Evolutionary conservation across 2,797 vertebrate genomes (phyloP).

Genomic region (Enteromius paludinosus): DNA sequence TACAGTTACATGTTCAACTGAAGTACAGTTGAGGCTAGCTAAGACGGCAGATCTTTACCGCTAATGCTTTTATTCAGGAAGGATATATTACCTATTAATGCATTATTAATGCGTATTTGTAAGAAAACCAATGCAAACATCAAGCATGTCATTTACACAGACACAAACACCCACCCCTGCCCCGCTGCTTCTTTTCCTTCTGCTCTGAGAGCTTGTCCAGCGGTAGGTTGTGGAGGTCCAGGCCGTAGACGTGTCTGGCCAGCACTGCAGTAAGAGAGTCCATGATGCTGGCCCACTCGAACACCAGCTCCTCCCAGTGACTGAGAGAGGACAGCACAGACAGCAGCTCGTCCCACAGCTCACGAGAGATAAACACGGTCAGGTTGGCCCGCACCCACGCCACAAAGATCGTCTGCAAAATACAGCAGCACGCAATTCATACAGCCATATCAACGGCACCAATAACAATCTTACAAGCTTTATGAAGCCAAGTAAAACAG

Average conservation of each 20-base stretch:
- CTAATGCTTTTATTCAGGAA: neutral
- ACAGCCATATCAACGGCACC: neutral
- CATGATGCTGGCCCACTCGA: conserved; percentile 97
- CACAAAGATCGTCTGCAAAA: conserved; percentile 92
- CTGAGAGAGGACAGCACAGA: conserved; percentile 92
- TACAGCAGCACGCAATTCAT: neutral
- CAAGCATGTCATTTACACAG: neutral
- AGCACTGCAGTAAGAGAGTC: conserved; percentile 94
- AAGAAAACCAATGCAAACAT: neutral
- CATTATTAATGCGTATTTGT: neutral
- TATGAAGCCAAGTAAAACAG: neutral
- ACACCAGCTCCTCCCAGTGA: conserved; percentile 95
- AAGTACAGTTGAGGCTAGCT: neutral
- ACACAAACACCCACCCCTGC: conserved; percentile 78
- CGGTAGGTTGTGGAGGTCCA: conserved; percentile 94
- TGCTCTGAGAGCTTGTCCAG: conserved; percentile 98
- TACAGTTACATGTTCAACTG: neutral
- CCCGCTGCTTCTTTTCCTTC: conserved; percentile 96
- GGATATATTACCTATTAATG: neutral
- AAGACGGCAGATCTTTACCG: neutral
- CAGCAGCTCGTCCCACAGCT: conserved; percentile 97
- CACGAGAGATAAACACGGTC: conserved; percentile 93
- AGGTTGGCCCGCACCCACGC: conserved; percentile 97
- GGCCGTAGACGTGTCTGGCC: conserved; percentile 90
- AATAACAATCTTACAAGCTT: conserved; percentile 18